Evolutionary conservation across 1,140 invertebrate species (phyloP), one percentile per base, ranked within the genome.

Genomic region (Bombus huntii): DNA sequence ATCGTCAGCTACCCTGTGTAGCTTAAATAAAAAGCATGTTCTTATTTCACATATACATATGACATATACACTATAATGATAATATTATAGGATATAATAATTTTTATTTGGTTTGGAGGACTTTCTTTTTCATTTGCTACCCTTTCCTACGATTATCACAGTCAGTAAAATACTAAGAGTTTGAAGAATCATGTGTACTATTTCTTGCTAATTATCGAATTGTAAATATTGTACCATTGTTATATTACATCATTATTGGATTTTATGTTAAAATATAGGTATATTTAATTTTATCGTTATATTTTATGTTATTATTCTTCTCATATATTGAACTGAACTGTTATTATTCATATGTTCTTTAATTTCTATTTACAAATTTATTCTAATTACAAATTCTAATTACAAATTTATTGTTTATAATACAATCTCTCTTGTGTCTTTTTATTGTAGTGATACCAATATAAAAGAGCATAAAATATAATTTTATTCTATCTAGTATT

Each of bases 1-100:
- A 97, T 92, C 96, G 96, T 72, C 97, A 98, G 94, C 93, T 96
- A 81, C 95, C 96, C 18, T 98, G 97, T 89, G 82, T 92, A 34
- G 83, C 93, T 83, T 92, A 75, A 90, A 66, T 59, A 22, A 57
- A 57, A n/a, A 65, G 68, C 5, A 70, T 70, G 31, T 44, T 44
- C 8, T n/a, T 31, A 28, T 72, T 72, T 28, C 28, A 39, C 13
- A 39, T 39, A 28, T 28, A 42, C 3, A 39, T 62, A n/a, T 62
- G 59, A 72, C 25, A 39, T 72, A 42, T 13, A 8, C 2, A 28
- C 5, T 39, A 39, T 62, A 62, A 65, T 22, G 18, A 53, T 53
- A 53, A 15, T 13, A 18, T 31, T 18, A 31, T 66, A 31, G 15
- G 5, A 31, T 8, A 66, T 66, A 31, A 62, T 62, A 31, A 62